Evolutionary conservation across 2,797 vertebrate genomes (phyloP).

Genomic region (Leuciscus waleckii): DNA sequence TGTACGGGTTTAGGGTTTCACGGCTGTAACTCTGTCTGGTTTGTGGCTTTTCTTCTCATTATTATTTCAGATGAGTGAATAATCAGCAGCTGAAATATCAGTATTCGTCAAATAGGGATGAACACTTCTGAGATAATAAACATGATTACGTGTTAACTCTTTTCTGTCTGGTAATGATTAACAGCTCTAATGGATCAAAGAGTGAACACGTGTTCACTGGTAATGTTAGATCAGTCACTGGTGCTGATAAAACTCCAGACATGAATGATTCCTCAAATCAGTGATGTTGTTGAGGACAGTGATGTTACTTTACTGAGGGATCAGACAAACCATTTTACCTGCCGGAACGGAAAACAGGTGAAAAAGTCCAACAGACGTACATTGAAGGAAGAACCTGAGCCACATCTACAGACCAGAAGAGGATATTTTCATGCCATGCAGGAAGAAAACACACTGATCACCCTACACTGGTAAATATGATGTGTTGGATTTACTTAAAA

Average conservation of each 20-base stretch:
- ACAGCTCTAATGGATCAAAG: neutral
- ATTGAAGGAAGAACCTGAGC: neutral
- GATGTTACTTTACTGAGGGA: too few relatives aligned
- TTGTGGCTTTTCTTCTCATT: conserved; percentile 71
- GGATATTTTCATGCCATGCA: neutral
- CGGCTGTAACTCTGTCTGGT: conserved; percentile 74
- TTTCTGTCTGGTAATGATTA: neutral
- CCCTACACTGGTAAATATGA: too few relatives aligned
- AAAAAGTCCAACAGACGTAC: neutral
- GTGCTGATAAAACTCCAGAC: neutral
- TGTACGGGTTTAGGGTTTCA: conserved; percentile 77
- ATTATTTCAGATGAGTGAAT: conserved; percentile 71
- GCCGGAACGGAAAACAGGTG: neutral
- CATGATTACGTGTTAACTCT: neutral
- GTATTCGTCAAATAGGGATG: neutral
- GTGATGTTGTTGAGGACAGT: neutral
- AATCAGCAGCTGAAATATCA: conserved; percentile 7
- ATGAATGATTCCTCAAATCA: too few relatives aligned
- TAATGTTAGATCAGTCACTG: neutral
- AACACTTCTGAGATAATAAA: neutral
- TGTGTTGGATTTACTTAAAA: too few relatives aligned
- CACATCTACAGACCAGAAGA: neutral
- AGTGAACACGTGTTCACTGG: neutral
- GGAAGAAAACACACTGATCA: neutral
- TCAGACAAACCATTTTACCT: too few relatives aligned